Evolutionary conservation across 2,888 invertebrate genomes (phyloP), one percentile per base, ranked within the genome.

Genomic region (Eilema depressum): DNA sequence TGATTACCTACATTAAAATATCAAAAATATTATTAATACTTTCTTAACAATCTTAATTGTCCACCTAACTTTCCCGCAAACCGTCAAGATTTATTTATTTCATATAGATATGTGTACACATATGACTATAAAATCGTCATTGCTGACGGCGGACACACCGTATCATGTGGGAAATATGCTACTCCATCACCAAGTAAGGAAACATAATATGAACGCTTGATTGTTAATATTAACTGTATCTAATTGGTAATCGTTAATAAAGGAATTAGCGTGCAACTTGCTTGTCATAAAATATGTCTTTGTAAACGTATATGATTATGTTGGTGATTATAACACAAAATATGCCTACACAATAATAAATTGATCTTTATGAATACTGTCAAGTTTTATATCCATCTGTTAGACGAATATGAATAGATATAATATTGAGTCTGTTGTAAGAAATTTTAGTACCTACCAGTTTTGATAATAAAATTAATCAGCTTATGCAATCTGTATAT

Each of bases 101-200:
- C 33, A 60, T 60, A 20, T 69, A 61, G 20, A 23, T n/a, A 57
- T 53, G 28, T 30, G 30, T 23, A 59, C 23, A 37, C 14, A 65
- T 53, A 79, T 73, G 70, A 76, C 83, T 82, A 84, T 77, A 82
- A 86, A 87, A 86, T 85, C 80, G 80, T 70, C 66, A 62, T 70
- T 82, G 75, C 67, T 75, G 76, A 84, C 81, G 77, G 78, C 81
- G 80, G 73, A 76, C 81, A 85, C 81, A 86, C 77, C 68, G 77
- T 80, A 83, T 86, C 86, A 88, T 86, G 84, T 88, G 88, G 82
- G 88, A 88, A 88, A 88, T 83, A 86, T 87, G 83, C 81, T 78
- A 71, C 68, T 69, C 81, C 79, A 74, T 69, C 67, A 64, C 82
- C 82, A 75, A 78, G 79, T 82, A 86, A 83, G 84, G 85, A 83